Percentiles rank a stretch among this genome's conserved stretches.
Evolutionary conservation across 2,888 invertebrate genomes (phyloP).

Genomic region (Onchidella celtica): DNA sequence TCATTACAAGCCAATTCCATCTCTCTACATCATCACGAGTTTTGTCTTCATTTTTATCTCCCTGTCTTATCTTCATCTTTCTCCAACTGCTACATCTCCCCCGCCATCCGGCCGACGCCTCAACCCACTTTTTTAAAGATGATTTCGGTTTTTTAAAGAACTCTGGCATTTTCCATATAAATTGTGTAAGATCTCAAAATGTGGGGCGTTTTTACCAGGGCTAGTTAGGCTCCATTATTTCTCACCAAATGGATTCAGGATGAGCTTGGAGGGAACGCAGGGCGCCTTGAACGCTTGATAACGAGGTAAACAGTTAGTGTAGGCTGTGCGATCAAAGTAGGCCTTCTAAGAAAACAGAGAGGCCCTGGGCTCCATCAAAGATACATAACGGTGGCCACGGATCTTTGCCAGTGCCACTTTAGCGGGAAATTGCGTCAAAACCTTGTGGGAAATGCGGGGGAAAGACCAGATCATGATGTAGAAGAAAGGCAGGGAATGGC

Average conservation of each 20-base stretch:
- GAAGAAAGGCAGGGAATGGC: neutral
- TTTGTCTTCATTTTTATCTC: no score
- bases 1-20: no score
- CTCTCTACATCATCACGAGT: no score
- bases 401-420: slow-evolving; percentile 1
- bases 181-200: no score
- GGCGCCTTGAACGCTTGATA: neutral
- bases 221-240: neutral
- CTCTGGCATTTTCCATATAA: no score
- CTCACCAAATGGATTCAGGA: neutral
- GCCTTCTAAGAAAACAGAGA: neutral
- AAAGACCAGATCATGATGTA: neutral
- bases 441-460: neutral
- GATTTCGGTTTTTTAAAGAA: no score
- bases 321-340: slow-evolving; percentile 25
- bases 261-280: neutral
- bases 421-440: slow-evolving; percentile 32
- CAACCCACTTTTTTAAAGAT: no score
- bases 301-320: slow-evolving; percentile 25
- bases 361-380: slow-evolving; percentile 15
- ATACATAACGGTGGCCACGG: slow-evolving; percentile 3
- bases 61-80: no score
- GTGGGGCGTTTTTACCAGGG: no score
- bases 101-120: no score
- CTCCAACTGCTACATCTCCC: no score